These are phyloP conservation scores for Sminthurinus aureus DNA, from an alignment of 2,888 invertebrate genomes.

Conservation along the genomic window DNA sequence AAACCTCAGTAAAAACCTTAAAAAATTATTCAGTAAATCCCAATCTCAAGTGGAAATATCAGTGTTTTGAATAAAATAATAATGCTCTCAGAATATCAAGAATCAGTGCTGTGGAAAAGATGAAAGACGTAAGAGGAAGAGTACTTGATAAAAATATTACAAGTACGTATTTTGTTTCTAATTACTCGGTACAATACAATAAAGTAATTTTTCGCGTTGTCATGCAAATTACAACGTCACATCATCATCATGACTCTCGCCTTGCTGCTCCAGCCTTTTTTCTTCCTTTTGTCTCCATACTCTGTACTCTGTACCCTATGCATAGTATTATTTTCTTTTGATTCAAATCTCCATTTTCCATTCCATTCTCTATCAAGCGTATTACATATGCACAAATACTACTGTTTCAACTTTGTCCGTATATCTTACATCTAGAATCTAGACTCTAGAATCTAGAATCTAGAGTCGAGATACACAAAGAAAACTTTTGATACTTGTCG, in stretches of 20 bases:
- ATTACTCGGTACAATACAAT: slow-evolving; percentile 1
- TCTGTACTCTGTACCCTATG: background rate
- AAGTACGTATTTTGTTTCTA: background rate
- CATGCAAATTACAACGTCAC: slow-evolving; percentile 30
- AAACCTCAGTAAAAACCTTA: no score
- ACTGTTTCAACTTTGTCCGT: background rate
- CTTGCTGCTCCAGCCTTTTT: background rate
- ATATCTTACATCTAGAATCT: no score
- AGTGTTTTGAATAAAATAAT: no score
- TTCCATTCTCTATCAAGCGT: background rate
- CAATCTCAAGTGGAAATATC: no score
- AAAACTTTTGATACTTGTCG: background rate
- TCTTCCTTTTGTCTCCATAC: background rate
- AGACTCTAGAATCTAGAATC: no score
- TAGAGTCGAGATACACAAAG: background rate
- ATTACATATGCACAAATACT: background rate
- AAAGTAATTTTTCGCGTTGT: slow-evolving; percentile 29
- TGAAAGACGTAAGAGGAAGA: no score
- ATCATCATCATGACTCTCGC: background rate
- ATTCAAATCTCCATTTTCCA: background rate
- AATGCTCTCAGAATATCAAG: no score
- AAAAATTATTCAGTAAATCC: no score
- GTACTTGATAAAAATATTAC: no score
- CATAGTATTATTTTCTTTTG: background rate
- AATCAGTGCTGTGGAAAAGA: no score